Percentiles rank a stretch among this genome's conserved stretches.
Conservation (phyloP, 2,797 vertebrate species). For the Spondyliosoma cantharus region DNA sequence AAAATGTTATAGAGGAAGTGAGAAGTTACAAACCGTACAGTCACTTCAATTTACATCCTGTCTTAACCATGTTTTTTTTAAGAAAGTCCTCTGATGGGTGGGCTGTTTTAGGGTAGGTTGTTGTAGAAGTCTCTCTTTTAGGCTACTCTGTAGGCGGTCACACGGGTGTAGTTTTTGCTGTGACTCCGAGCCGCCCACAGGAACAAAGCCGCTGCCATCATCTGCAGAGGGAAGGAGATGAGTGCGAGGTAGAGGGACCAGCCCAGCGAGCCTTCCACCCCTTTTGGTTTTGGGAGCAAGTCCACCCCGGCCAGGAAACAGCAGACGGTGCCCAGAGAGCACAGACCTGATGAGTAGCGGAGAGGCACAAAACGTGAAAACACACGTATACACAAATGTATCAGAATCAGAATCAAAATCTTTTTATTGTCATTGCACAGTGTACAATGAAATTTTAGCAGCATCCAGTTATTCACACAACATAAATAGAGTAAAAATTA, state of each 20-base stretch:
- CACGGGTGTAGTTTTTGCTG: constrained; percentile 92
- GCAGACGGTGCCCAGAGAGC: constrained; percentile 91
- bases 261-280: constrained; percentile 87
- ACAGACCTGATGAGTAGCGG: constrained; percentile 85
- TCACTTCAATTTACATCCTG: constrained; percentile 20
- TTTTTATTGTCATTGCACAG: too few species aligned
- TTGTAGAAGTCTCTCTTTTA: constrained; percentile 46
- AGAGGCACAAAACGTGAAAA: background rate
- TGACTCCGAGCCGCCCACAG: constrained; percentile 96
- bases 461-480: too few species aligned
- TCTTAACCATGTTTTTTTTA: background rate
- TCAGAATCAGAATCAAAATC: too few species aligned
- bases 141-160: constrained; percentile 92
- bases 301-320: constrained; percentile 92
- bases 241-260: constrained; percentile 98
- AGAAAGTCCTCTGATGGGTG: constrained; percentile 23
- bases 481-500: too few species aligned
- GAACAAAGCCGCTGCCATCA: constrained; percentile 97
- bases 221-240: constrained; percentile 93
- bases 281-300: constrained; percentile 83
- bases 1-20: constrained; percentile 19
- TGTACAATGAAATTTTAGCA: too few species aligned
- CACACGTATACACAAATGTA: background rate
- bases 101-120: constrained; percentile 11
- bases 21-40: constrained; percentile 4